phyloP scores from a whole-genome alignment of 1,140 invertebrate genomes.

The Anastatus disparis region DNA sequence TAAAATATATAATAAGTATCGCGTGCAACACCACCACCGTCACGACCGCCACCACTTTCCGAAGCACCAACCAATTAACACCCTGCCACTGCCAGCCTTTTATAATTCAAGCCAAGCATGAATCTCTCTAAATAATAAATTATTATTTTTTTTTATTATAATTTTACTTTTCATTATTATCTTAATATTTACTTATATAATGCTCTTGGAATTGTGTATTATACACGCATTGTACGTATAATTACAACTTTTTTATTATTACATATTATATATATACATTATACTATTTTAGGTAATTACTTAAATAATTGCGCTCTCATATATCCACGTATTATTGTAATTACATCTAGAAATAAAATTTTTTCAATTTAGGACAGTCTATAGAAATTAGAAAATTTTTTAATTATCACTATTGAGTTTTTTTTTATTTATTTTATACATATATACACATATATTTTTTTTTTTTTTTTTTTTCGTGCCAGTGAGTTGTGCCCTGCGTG shows the following conservation, averaged over 20 bases:
- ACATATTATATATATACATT: no score
- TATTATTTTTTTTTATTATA: no score
- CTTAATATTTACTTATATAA: conserved; percentile 10
- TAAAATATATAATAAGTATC: conserved; percentile 4
- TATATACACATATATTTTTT: no score
- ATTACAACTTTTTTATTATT: conserved; percentile 13
- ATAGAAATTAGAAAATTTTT: conserved; percentile 26
- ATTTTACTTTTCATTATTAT: conserved; percentile 32
- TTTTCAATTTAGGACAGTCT: conserved; percentile 22
- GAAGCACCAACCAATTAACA: conserved; percentile 60
- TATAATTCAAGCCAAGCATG: conserved; percentile 64
- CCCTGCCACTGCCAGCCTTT: conserved; percentile 58
- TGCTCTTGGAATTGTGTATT: conserved; percentile 32
- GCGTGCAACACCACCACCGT: conserved; percentile 47
- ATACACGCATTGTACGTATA: conserved; percentile 39
- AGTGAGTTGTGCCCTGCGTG: conserved; percentile 5
- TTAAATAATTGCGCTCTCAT: conserved; percentile 28
- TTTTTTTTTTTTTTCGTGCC: conserved; percentile 8
- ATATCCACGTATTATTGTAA: conserved; percentile 35
- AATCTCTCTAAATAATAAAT: conserved; percentile 41
- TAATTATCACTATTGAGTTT: conserved; percentile 11
- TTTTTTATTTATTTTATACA: conserved; percentile 1
- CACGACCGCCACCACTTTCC: conserved; percentile 58
- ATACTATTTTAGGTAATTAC: conserved; percentile 32
- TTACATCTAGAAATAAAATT: conserved; percentile 25